Conservation (phyloP, 1,140 invertebrate species). For the Globodera rostochiensis region DNA sequence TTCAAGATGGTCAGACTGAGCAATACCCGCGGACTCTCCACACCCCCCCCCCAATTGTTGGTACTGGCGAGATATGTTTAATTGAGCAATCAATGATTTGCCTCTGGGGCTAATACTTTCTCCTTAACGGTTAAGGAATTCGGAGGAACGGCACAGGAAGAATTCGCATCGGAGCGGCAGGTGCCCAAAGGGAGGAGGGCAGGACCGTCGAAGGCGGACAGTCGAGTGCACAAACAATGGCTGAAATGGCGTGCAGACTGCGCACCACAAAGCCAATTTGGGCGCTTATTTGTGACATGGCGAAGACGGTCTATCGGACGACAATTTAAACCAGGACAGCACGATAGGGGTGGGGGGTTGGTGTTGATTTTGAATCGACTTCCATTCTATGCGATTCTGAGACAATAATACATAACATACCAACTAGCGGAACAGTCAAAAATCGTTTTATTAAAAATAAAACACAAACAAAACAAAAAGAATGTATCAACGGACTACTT, state of each 20-base stretch:
- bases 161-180: neutral
- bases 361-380: too few relatives aligned
- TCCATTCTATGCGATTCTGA: too few relatives aligned
- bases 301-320: slow-evolving; percentile 37
- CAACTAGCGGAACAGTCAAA: too few relatives aligned
- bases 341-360: too few relatives aligned
- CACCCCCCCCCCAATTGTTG: too few relatives aligned
- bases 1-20: too few relatives aligned
- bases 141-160: slow-evolving; percentile 1
- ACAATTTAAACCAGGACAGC: slow-evolving; percentile 25
- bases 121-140: neutral
- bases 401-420: too few relatives aligned
- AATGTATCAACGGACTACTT: slow-evolving; percentile 1
- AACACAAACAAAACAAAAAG: neutral
- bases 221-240: slow-evolving; percentile 31
- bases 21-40: too few relatives aligned
- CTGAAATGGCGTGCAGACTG: slow-evolving; percentile 36
- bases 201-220: slow-evolving; percentile 1
- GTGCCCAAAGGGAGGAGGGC: neutral
- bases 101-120: too few relatives aligned
- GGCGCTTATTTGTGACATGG: slow-evolving; percentile 42
- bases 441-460: too few relatives aligned
- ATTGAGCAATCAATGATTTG: too few relatives aligned
- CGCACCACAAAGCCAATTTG: slow-evolving; percentile 35
- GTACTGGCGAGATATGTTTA: too few relatives aligned